These are phyloP conservation scores for Drosophila watanabei DNA, from an alignment of 1,140 invertebrate genomes.

Conservation along the genomic window DNA sequence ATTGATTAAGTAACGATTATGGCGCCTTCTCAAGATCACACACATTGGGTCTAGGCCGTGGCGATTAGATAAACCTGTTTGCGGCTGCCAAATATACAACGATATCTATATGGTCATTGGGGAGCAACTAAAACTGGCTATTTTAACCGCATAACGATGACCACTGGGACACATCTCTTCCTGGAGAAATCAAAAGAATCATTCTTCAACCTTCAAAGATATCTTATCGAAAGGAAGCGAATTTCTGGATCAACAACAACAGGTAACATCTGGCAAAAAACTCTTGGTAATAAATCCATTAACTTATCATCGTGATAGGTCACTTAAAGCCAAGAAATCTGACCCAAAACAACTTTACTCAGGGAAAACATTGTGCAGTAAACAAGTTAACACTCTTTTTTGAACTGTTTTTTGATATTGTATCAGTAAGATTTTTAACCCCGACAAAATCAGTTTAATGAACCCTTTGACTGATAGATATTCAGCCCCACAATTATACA, in stretches of 20 bases:
- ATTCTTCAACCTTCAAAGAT: neutral
- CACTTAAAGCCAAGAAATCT: neutral
- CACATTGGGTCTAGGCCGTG: constrained; percentile 34
- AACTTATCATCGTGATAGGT: neutral
- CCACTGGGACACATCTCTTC: constrained; percentile 11
- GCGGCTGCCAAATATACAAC: constrained; percentile 12
- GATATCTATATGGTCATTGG: constrained; percentile 32
- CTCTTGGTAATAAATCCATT: neutral
- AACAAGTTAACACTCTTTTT: neutral
- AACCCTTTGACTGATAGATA: constrained; percentile 3
- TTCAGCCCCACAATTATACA: neutral
- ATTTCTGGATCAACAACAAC: neutral
- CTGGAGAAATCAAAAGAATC: neutral
- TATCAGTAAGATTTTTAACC: neutral
- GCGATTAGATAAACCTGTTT: constrained; percentile 64
- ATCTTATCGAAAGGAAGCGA: neutral
- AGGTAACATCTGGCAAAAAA: neutral
- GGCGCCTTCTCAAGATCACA: constrained; percentile 51
- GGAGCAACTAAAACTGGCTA: neutral
- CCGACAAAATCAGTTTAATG: constrained; percentile 36
- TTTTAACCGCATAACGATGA: constrained; percentile 43
- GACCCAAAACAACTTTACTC: neutral
- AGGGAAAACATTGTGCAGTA: neutral
- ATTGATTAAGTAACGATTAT: constrained; percentile 57
- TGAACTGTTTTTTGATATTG: neutral